Conservation (phyloP, 2,888 invertebrate species). For the Micoletzkya japonica region DNA sequence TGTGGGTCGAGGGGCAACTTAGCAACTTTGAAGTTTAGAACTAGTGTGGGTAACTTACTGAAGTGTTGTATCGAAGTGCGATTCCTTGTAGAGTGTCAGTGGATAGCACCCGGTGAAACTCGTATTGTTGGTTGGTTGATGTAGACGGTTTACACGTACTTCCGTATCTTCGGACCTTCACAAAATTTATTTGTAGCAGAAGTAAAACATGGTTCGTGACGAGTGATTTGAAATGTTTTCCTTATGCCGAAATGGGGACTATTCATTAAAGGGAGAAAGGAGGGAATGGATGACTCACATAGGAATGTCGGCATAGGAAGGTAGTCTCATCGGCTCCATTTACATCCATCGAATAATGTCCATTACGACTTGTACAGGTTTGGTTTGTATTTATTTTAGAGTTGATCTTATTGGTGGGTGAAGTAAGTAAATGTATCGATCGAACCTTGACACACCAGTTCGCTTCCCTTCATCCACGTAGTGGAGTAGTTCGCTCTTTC, state of each 20-base stretch:
- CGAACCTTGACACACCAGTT: no score
- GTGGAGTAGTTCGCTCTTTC: no score
- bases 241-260: not conserved
- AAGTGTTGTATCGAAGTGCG: slow-evolving; percentile 44
- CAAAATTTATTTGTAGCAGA: not conserved
- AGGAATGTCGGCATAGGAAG: slow-evolving; percentile 41
- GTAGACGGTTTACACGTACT: slow-evolving; percentile 40
- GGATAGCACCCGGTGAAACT: slow-evolving; percentile 35
- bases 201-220: not conserved
- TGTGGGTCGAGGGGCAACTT: no score
- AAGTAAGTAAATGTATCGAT: no score
- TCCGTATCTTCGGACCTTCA: slow-evolving; percentile 46
- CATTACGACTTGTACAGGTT: no score
- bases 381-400: no score
- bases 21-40: no score
- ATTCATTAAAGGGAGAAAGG: not conserved
- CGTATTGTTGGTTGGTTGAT: slow-evolving; percentile 31
- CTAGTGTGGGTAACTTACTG: slow-evolving; percentile 37
- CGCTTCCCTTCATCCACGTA: no score
- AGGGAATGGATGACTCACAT: no score
- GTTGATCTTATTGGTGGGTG: no score
- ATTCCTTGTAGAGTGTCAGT: slow-evolving; percentile 47
- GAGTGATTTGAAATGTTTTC: not conserved
- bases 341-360: no score
- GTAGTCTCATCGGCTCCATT: slow-evolving; percentile 45